phyloP scores from a whole-genome alignment of 64 coral and sea anemone species.

The Montipora cactus region DNA sequence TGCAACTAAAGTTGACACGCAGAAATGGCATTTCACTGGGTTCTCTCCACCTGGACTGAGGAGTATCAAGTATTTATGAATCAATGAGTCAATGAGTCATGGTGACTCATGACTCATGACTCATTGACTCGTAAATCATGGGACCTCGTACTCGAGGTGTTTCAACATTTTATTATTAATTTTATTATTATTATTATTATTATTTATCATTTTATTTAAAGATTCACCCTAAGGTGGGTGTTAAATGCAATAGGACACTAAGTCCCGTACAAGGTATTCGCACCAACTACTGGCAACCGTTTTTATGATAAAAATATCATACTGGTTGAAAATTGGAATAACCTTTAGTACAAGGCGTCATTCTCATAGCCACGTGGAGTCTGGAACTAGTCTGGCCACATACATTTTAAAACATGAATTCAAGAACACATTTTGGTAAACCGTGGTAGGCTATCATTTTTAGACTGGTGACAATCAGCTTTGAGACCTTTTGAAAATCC shows the following conservation, averaged over 20 bases:
- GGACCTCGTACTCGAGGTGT: background rate
- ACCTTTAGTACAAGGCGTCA: background rate
- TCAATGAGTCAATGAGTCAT: too few relatives aligned
- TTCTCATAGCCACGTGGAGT: conserved; percentile 18
- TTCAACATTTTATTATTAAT: too few relatives aligned
- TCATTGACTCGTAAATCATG: too few relatives aligned
- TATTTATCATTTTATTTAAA: too few relatives aligned
- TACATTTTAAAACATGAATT: too few relatives aligned
- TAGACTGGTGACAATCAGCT: background rate
- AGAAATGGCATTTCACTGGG: background rate
- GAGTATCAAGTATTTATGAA: background rate
- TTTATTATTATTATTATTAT: too few relatives aligned
- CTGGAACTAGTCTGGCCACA: background rate
- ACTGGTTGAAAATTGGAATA: background rate
- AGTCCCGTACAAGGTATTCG: too few relatives aligned
- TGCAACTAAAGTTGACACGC: background rate
- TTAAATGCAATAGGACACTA: too few relatives aligned
- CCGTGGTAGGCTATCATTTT: background rate
- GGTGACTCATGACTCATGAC: too few relatives aligned
- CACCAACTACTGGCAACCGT: background rate
- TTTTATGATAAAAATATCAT: conserved; percentile 13
- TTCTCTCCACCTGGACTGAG: background rate
- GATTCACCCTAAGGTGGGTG: too few relatives aligned
- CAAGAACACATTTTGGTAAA: background rate
- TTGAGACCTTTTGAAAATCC: background rate